Conservation (phyloP, 35 echinoderm and acorn worm species). For the Amphiura filiformis region DNA sequence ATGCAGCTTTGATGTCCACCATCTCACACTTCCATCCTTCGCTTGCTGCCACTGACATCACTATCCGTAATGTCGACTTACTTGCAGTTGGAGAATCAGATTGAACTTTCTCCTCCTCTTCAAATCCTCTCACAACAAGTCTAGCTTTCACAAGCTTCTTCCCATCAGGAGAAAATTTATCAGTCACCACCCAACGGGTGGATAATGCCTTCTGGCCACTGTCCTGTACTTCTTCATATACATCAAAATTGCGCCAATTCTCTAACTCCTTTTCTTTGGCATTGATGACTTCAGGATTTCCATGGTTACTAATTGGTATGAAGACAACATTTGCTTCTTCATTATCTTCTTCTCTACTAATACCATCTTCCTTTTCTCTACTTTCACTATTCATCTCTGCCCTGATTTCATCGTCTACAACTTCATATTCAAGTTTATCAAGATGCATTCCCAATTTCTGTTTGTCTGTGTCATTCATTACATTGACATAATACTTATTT, state of each 20-base stretch:
- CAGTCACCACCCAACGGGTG: constrained; percentile 24
- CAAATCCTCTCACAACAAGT: not conserved
- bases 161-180: constrained; percentile 14
- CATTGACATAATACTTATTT: constrained; percentile 21
- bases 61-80: not conserved
- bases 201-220: constrained; percentile 1
- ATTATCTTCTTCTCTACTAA: not conserved
- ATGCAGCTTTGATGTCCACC: not conserved
- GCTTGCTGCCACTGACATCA: constrained; percentile 5
- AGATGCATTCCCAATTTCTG: not conserved
- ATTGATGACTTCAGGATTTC: constrained; percentile 5
- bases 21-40: constrained; percentile 13
- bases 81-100: constrained; percentile 4
- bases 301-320: not conserved
- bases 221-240: constrained; percentile 36
- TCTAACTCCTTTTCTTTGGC: not conserved
- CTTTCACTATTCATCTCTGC: not conserved
- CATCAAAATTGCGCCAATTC: constrained; percentile 33
- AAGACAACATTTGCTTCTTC: constrained; percentile 18
- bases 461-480: not conserved
- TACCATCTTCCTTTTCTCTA: not conserved
- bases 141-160: not conserved
- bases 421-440: not conserved
- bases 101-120: constrained; percentile 15
- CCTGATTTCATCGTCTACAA: not conserved